These are phyloP conservation scores for Dryobates pubescens DNA, from an alignment of 2,797 vertebrate genomes.

Conservation along the genomic window DNA sequence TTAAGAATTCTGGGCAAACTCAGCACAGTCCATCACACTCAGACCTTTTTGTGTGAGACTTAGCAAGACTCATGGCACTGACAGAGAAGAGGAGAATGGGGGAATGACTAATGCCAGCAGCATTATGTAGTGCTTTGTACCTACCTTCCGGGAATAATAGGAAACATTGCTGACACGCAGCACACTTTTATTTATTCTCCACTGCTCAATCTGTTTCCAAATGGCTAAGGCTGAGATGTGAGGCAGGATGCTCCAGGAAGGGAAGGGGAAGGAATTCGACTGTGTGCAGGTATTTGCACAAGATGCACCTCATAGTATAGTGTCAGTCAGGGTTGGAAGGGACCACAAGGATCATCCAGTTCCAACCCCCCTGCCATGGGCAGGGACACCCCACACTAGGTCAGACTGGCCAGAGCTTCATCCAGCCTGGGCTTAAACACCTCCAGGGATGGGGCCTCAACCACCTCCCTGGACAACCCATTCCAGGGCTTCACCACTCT, in stretches of 20 bases:
- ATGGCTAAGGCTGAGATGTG: slow-evolving; percentile 1
- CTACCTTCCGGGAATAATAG: neutral
- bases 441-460: too few relatives aligned
- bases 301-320: neutral
- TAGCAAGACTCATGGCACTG: slow-evolving; percentile 36
- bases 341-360: too few relatives aligned
- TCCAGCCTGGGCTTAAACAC: too few relatives aligned
- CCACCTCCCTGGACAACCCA: too few relatives aligned
- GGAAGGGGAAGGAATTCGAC: neutral
- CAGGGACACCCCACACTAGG: too few relatives aligned
- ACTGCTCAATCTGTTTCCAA: slow-evolving; percentile 31
- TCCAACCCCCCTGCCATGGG: too few relatives aligned
- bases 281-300: neutral
- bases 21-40: slow-evolving; percentile 35
- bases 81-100: slow-evolving; percentile 3
- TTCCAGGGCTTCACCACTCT: too few relatives aligned
- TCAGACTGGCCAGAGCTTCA: too few relatives aligned
- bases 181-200: slow-evolving; percentile 53
- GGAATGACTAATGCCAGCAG: slow-evolving; percentile 45
- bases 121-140: slow-evolving; percentile 21
- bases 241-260: neutral
- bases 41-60: slow-evolving; percentile 29
- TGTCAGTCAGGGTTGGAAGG: too few relatives aligned
- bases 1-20: slow-evolving; percentile 58
- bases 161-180: slow-evolving; percentile 16